phyloP scores from a whole-genome alignment of 2,888 invertebrate genomes.

The Strigamia transsilvanica region DNA sequence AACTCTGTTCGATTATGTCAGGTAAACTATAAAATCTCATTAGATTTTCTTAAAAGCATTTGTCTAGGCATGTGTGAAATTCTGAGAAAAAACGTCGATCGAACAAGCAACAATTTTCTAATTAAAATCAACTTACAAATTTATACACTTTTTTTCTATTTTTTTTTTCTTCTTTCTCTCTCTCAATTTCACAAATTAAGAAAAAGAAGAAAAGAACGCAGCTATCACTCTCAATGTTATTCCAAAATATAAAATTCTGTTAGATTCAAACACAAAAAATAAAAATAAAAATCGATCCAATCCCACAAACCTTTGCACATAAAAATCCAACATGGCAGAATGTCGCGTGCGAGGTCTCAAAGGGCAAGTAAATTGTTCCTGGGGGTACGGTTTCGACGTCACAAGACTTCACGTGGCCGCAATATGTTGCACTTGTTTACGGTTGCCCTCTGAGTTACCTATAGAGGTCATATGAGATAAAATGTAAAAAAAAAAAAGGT shows the following conservation, averaged over 20 bases:
- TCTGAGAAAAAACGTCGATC: not conserved
- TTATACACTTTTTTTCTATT: too few relatives aligned
- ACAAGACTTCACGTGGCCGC: not conserved
- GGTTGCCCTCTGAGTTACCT: not conserved
- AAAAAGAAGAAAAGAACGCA: not conserved
- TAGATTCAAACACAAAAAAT: not conserved
- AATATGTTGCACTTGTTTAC: not conserved
- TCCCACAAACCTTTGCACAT: slow-evolving; percentile 8
- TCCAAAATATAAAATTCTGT: not conserved
- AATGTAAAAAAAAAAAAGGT: not conserved
- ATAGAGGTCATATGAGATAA: not conserved
- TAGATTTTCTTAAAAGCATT: not conserved
- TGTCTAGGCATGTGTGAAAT: not conserved
- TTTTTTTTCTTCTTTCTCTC: not conserved
- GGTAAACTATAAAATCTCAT: not conserved
- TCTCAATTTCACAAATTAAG: not conserved
- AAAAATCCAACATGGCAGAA: slow-evolving; percentile 7
- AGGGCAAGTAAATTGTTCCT: slow-evolving; percentile 2
- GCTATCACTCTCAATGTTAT: not conserved
- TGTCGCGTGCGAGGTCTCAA: not conserved
- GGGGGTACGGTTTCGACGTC: not conserved
- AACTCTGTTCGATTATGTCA: not conserved
- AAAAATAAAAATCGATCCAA: not conserved
- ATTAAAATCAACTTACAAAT: not conserved
- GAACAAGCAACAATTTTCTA: slow-evolving; percentile 7